Conservation (phyloP, 1,140 invertebrate species). For the Penaeus indicus region DNA sequence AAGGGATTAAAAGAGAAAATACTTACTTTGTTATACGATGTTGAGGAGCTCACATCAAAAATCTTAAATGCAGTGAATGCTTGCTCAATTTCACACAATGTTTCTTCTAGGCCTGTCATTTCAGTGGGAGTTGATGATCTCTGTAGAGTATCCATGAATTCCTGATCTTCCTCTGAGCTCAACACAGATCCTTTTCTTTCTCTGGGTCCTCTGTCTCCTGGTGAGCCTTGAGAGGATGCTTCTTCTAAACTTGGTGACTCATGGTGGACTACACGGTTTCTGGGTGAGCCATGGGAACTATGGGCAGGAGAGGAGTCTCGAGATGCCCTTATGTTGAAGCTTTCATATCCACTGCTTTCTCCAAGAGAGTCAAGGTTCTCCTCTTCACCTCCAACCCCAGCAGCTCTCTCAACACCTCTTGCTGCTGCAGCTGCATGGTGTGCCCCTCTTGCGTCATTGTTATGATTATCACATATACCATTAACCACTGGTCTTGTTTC, state of each 20-base stretch:
- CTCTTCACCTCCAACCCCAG: slow-evolving; percentile 52
- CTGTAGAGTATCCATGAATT: slow-evolving; percentile 43
- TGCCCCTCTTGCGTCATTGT: slow-evolving; percentile 12
- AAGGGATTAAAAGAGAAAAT: slow-evolving; percentile 2
- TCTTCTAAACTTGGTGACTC: slow-evolving; percentile 19
- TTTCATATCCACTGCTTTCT: slow-evolving; percentile 88
- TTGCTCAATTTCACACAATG: slow-evolving; percentile 51
- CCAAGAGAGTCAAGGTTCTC: slow-evolving; percentile 80
- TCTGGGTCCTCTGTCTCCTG: background rate
- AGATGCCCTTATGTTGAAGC: slow-evolving; percentile 78
- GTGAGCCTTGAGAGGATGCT: background rate
- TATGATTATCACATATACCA: slow-evolving; percentile 65
- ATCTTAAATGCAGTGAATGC: slow-evolving; percentile 53
- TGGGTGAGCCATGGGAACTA: slow-evolving; percentile 42
- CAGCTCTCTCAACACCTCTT: slow-evolving; percentile 46
- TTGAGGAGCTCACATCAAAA: slow-evolving; percentile 41
- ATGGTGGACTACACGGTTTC: slow-evolving; percentile 9
- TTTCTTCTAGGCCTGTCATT: slow-evolving; percentile 42
- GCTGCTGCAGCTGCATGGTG: slow-evolving; percentile 50
- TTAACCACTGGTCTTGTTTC: slow-evolving; percentile 56
- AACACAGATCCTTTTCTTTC: background rate
- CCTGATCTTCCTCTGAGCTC: slow-evolving; percentile 32
- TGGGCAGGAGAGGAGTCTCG: slow-evolving; percentile 69
- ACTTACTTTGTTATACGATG: slow-evolving; percentile 22
- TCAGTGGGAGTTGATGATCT: slow-evolving; percentile 48